These are phyloP conservation scores for Sciurus niger DNA, from an alignment of 2,113 vertebrate species.

Conservation along the genomic window DNA sequence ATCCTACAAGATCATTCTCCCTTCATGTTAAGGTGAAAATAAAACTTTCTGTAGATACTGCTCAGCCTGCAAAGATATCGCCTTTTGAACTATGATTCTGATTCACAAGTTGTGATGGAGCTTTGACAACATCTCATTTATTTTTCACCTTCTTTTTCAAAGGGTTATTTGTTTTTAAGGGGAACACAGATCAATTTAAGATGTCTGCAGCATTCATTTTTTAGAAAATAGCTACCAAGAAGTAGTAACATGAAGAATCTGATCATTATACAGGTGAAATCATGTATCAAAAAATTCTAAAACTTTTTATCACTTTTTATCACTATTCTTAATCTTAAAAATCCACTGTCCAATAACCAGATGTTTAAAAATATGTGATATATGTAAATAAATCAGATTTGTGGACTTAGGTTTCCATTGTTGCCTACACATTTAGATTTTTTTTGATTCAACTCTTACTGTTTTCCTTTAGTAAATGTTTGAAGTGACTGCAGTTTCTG, in stretches of 20 bases:
- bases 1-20: not conserved
- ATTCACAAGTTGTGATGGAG: not conserved
- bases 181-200: conserved; percentile 1
- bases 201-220: not conserved
- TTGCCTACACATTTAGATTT: not conserved
- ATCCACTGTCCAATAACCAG: not conserved
- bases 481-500: conserved; percentile 1
- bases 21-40: not conserved
- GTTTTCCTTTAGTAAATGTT: conserved; percentile 39
- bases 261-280: not conserved
- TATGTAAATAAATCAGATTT: conserved; percentile 23
- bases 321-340: not conserved
- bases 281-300: not conserved
- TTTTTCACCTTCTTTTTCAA: conserved; percentile 22
- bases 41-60: not conserved
- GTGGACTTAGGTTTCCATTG: not conserved
- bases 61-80: not conserved
- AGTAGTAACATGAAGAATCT: not conserved
- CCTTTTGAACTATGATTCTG: conserved; percentile 18
- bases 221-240: conserved; percentile 38
- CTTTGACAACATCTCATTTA: not conserved
- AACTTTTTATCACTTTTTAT: not conserved
- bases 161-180: conserved; percentile 10
- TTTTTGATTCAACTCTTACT: not conserved
- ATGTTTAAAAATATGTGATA: not conserved